phyloP scores from a whole-genome alignment of 2,113 vertebrate genomes.

The Steatornis caripensis region DNA sequence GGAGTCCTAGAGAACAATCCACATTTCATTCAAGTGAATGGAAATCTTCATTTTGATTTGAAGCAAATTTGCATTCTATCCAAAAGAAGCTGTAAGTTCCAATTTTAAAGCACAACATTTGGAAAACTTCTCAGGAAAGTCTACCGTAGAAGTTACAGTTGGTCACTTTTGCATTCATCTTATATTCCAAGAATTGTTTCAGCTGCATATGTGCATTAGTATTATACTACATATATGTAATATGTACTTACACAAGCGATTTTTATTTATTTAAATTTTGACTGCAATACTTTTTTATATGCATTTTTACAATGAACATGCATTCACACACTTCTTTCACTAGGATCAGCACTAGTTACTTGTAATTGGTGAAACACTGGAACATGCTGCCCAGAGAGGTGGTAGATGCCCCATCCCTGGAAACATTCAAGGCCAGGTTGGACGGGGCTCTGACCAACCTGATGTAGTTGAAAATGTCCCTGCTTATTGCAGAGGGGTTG shows the following conservation, averaged over 20 bases:
- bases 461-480: background rate
- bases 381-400: background rate
- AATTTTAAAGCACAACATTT: background rate
- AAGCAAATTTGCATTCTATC: background rate
- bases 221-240: background rate
- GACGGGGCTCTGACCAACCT: background rate
- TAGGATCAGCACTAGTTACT: background rate
- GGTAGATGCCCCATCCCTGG: background rate
- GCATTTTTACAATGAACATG: background rate
- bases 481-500: background rate
- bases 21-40: background rate
- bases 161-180: background rate
- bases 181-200: background rate
- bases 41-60: background rate
- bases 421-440: background rate
- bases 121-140: background rate
- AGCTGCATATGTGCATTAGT: background rate
- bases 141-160: background rate
- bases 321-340: background rate
- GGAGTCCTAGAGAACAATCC: background rate
- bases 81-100: background rate
- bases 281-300: background rate
- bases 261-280: background rate
- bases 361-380: background rate
- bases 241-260: background rate